These are phyloP conservation scores for Chloroclysta siterata DNA, from an alignment of 2,888 invertebrate species.

Conservation along the genomic window DNA sequence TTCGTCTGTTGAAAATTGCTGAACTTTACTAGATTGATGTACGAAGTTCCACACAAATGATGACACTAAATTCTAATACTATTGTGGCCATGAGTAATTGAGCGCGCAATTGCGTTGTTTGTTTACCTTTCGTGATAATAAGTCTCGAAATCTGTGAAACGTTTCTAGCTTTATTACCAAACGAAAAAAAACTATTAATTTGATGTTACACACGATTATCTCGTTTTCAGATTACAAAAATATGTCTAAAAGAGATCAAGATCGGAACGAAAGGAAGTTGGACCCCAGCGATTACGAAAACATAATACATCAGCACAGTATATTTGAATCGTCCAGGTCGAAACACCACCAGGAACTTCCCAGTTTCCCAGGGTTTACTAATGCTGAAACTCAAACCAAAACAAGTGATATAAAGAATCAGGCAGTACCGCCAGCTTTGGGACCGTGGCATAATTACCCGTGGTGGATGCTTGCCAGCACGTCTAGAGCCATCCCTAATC, in stretches of 20 bases:
- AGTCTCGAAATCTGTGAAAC: constrained; percentile 33
- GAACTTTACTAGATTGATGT: neutral
- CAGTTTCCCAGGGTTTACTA: constrained; percentile 80
- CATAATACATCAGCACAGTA: constrained; percentile 79
- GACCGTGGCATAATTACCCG: constrained; percentile 82
- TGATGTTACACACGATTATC: neutral
- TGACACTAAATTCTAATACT: constrained; percentile 28
- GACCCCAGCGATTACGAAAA: constrained; percentile 81
- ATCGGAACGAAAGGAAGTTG: constrained; percentile 78
- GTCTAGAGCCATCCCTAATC: constrained; percentile 74
- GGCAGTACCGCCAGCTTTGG: constrained; percentile 69
- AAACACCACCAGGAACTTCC: constrained; percentile 79
- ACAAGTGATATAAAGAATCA: constrained; percentile 75
- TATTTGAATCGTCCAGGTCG: constrained; percentile 75
- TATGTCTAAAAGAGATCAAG: constrained; percentile 82
- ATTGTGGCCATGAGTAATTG: constrained; percentile 46
- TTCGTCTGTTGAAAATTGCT: constrained; percentile 26
- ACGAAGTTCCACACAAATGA: constrained; percentile 12
- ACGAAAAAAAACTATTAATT: neutral
- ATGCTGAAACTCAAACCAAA: constrained; percentile 83
- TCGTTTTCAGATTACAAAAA: constrained; percentile 49
- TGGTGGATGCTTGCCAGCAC: constrained; percentile 84
- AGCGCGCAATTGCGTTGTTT: constrained; percentile 80
- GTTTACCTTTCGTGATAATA: constrained; percentile 63
- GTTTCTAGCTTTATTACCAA: neutral